A percentile compares a stretch with the other conserved stretches of the same genome.
These are phyloP conservation scores for Megamerina dolium DNA, from an alignment of 2,888 invertebrate genomes.

Conservation along the genomic window DNA sequence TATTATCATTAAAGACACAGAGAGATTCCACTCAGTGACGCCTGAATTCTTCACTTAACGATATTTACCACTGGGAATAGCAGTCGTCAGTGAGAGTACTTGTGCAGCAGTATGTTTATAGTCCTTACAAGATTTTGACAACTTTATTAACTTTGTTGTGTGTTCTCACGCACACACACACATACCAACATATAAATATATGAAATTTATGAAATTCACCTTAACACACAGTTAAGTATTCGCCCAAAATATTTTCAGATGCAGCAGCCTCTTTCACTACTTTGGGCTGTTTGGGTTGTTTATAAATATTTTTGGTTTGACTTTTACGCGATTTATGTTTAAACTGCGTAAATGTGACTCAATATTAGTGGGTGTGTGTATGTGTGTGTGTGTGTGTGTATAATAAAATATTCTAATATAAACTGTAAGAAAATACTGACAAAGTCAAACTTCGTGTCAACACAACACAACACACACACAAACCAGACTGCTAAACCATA, in stretches of 20 bases:
- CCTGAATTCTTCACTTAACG: no score
- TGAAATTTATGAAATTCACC: neutral
- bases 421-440: no score
- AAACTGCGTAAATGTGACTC: constrained; percentile 7
- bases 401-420: no score
- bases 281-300: constrained; percentile 13
- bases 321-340: constrained; percentile 27
- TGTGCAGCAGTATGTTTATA: no score
- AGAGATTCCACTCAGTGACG: no score
- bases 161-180: neutral
- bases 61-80: no score
- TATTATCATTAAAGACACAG: no score
- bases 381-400: constrained; percentile 11
- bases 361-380: neutral
- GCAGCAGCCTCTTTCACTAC: neutral
- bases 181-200: neutral
- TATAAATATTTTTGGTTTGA: constrained; percentile 35
- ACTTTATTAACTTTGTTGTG: constrained; percentile 36
- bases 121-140: constrained; percentile 27
- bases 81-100: no score
- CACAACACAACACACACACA: no score
- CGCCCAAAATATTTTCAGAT: neutral
- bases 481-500: no score
- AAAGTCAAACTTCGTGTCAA: constrained; percentile 40
- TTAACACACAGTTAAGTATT: no score